Conservation (phyloP, 2,113 vertebrate species). For the Pristiophorus japonicus region DNA sequence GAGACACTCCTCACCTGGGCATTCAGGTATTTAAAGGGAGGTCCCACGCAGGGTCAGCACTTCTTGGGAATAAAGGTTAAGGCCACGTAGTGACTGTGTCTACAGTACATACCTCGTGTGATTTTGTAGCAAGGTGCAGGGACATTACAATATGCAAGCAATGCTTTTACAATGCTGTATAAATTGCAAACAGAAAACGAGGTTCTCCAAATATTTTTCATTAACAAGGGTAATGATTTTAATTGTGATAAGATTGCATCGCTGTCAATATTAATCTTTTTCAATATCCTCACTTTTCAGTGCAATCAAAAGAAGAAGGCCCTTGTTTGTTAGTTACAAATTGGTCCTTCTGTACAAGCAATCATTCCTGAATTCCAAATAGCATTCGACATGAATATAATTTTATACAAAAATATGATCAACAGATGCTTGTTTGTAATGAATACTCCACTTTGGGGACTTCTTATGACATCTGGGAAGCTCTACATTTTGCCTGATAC, state of each 20-base stretch:
- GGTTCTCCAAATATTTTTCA: neutral
- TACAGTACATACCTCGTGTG: too few relatives aligned
- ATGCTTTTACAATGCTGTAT: neutral
- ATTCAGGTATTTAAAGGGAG: too few relatives aligned
- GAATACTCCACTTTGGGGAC: neutral
- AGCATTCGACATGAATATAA: neutral
- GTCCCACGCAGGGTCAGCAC: too few relatives aligned
- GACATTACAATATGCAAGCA: too few relatives aligned
- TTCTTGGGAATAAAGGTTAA: too few relatives aligned
- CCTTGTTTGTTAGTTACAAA: neutral
- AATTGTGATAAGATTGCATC: neutral
- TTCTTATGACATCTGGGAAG: constrained; percentile 15
- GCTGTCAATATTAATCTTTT: neutral
- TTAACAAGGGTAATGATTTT: neutral
- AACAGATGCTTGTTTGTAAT: neutral
- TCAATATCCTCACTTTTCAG: neutral
- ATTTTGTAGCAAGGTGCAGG: too few relatives aligned
- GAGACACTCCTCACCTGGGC: too few relatives aligned
- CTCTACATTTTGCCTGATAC: neutral
- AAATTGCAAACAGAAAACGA: neutral
- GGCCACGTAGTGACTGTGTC: too few relatives aligned
- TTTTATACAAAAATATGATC: neutral
- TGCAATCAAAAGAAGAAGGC: neutral
- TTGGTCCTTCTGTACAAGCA: neutral
- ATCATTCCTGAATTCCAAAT: neutral